These are phyloP conservation scores for Artemisiospiza belli DNA, from an alignment of 2,113 vertebrate species.

Conservation along the genomic window DNA sequence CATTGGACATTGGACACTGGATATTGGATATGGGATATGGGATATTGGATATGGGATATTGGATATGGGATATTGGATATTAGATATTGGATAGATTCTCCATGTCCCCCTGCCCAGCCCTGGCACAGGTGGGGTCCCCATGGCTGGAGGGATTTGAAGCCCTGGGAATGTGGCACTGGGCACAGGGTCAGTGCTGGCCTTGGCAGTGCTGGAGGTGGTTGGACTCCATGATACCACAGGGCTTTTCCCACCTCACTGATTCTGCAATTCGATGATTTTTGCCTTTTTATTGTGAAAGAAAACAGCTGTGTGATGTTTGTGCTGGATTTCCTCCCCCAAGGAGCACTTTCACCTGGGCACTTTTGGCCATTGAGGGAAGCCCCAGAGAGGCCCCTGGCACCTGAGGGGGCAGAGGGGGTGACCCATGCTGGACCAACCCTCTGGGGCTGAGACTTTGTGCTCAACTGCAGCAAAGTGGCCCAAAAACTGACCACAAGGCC, in stretches of 20 bases:
- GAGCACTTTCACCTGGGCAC: neutral
- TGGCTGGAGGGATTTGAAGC: neutral
- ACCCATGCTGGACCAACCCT: neutral
- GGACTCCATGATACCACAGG: neutral
- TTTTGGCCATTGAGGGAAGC: neutral
- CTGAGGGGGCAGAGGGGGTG: accelerated
- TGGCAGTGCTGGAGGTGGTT: neutral
- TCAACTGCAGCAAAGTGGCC: neutral
- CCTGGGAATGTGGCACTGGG: neutral
- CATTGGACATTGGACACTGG: no score
- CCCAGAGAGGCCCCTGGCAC: neutral
- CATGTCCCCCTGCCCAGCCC: neutral
- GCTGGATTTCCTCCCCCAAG: neutral
- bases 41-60: no score
- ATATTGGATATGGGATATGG: no score
- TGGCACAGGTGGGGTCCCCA: neutral
- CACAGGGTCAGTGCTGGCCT: neutral
- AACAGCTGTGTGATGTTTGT: neutral
- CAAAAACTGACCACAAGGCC: neutral
- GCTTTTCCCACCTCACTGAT: neutral
- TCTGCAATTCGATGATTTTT: neutral
- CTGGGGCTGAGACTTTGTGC: neutral
- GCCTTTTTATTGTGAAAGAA: neutral
- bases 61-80: no score
- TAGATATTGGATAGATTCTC: neutral